Percentiles rank a stretch among this genome's conserved stretches.
Evolutionary conservation across 1,140 invertebrate genomes (phyloP).

Genomic region (Teleogryllus occipitalis): DNA sequence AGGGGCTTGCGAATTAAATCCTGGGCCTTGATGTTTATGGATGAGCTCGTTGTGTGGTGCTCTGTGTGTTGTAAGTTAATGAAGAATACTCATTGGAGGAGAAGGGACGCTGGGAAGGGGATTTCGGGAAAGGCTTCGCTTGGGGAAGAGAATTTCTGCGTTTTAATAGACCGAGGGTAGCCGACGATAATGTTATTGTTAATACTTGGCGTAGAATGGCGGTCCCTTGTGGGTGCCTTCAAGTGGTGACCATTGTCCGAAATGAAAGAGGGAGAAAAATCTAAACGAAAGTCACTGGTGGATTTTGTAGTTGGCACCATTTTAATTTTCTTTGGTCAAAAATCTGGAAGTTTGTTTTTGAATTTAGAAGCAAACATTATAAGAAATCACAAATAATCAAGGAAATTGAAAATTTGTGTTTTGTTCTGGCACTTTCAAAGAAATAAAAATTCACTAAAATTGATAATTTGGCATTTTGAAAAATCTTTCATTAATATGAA

Average conservation of each 20-base stretch:
- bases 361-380: too few species aligned
- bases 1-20: neutral
- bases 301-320: neutral
- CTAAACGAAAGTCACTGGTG: neutral
- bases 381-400: too few species aligned
- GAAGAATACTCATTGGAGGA: neutral
- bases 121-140: neutral
- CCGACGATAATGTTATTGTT: neutral
- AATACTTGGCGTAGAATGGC: neutral
- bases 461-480: too few species aligned
- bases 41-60: neutral
- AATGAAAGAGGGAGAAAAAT: neutral
- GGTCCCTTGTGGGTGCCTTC: neutral
- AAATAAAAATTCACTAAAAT: too few species aligned
- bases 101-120: neutral
- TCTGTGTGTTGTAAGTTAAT: neutral
- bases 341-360: too few species aligned
- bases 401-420: too few species aligned
- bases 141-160: neutral
- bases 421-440: too few species aligned
- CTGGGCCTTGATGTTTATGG: neutral
- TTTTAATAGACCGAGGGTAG: neutral
- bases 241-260: neutral
- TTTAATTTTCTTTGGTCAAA: too few species aligned
- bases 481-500: too few species aligned